A percentile compares a stretch with the other conserved stretches of the same genome.
These are phyloP conservation scores for Caenorhabditis sp. DNA, from an alignment of 2,888 invertebrate species.

Conservation along the genomic window DNA sequence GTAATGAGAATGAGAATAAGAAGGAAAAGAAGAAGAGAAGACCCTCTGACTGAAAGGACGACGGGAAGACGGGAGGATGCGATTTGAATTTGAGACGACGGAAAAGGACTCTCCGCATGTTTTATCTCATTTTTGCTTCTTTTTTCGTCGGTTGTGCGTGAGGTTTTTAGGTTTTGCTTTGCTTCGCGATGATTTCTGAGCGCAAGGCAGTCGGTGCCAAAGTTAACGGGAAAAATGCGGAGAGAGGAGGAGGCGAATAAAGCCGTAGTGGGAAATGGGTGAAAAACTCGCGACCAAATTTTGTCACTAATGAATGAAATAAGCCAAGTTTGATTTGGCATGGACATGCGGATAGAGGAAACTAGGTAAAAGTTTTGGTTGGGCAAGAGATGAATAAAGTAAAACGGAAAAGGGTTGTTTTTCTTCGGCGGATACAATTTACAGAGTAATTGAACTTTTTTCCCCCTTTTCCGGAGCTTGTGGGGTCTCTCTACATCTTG, in stretches of 20 bases:
- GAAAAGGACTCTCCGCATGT: conserved; percentile 50
- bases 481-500: conserved; percentile 22
- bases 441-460: conserved; percentile 54
- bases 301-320: conserved; percentile 48
- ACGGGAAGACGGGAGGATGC: conserved; percentile 22
- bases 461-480: background rate
- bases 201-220: conserved; percentile 22
- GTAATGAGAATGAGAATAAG: conserved; percentile 33
- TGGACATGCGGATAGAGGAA: too few species aligned
- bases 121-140: conserved; percentile 51
- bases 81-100: conserved; percentile 54
- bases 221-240: conserved; percentile 26
- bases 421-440: conserved; percentile 48
- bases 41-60: conserved; percentile 3
- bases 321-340: conserved; percentile 1
- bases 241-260: background rate
- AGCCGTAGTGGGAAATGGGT: conserved; percentile 5
- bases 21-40: too few species aligned
- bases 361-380: conserved; percentile 24
- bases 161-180: conserved; percentile 8
- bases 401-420: conserved; percentile 56
- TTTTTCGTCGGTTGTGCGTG: conserved; percentile 27
- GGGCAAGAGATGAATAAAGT: conserved; percentile 24
- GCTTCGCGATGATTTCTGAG: conserved; percentile 6
- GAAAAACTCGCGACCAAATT: background rate